phyloP scores from a whole-genome alignment of 2,113 vertebrate species.

The Rhinichthys klamathensis region DNA sequence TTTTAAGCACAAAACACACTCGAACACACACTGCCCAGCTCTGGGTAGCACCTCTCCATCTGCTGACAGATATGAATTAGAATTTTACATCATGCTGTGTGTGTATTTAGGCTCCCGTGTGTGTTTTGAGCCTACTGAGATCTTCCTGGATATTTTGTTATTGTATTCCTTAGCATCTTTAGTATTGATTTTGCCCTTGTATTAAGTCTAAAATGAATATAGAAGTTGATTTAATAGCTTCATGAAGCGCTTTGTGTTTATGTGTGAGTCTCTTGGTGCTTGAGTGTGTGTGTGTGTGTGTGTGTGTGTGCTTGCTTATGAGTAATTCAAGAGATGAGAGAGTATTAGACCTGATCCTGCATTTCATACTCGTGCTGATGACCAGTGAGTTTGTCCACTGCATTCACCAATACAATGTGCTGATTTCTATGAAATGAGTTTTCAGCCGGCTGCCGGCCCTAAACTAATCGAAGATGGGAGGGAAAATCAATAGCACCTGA shows the following conservation, averaged over 20 bases:
- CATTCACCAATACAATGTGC: slow-evolving; percentile 34
- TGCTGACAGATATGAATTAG: slow-evolving; percentile 32
- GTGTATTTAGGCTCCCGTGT: slow-evolving; percentile 41
- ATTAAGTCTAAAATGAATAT: neutral
- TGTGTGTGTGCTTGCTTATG: neutral
- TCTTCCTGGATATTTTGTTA: neutral
- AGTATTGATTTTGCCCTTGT: neutral
- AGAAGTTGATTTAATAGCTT: neutral
- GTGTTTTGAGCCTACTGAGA: slow-evolving; percentile 28
- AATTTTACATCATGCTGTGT: slow-evolving; percentile 51
- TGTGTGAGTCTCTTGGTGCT: neutral
- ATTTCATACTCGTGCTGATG: slow-evolving; percentile 1
- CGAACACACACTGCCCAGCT: slow-evolving; percentile 26
- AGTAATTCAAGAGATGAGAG: neutral
- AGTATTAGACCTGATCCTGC: slow-evolving; percentile 24
- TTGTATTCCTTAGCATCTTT: neutral
- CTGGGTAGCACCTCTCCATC: slow-evolving; percentile 43
- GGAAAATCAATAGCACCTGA: slow-evolving; percentile 57
- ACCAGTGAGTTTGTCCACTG: neutral
- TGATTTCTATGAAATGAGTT: slow-evolving; percentile 45
- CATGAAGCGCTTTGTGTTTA: neutral
- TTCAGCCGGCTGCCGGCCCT: slow-evolving; percentile 29
- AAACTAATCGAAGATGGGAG: slow-evolving; percentile 53
- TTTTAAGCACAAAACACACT: slow-evolving; percentile 42
- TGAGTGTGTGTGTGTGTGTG: neutral